Percentiles rank a stretch among this genome's conserved stretches.
These are phyloP conservation scores for Nemurella pictetii DNA, from an alignment of 2,888 invertebrate genomes.

Conservation along the genomic window DNA sequence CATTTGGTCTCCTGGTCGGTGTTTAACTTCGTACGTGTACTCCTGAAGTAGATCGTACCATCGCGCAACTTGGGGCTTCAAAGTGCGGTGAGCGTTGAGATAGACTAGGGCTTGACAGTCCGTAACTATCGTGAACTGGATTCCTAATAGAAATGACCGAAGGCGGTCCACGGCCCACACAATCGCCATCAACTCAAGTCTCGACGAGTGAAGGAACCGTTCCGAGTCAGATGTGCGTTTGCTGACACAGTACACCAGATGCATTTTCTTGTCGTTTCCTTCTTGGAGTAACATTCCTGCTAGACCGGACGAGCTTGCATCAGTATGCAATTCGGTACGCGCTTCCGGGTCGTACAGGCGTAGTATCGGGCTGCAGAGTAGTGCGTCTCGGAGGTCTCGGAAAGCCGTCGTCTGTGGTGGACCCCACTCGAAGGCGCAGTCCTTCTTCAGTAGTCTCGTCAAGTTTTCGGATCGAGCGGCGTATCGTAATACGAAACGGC, in stretches of 20 bases:
- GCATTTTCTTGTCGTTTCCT: slow-evolving; percentile 32
- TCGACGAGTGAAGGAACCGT: slow-evolving; percentile 19
- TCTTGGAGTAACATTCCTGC: slow-evolving; percentile 41
- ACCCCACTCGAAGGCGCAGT: background rate
- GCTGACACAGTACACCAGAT: no score
- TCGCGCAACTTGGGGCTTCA: background rate
- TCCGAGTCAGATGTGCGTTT: slow-evolving; percentile 13
- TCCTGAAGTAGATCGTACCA: background rate
- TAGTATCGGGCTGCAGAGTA: background rate
- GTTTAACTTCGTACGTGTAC: background rate
- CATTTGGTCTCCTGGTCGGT: slow-evolving; percentile 24
- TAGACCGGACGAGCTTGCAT: slow-evolving; percentile 41
- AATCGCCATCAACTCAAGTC: slow-evolving; percentile 28
- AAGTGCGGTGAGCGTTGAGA: background rate
- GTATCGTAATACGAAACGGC: background rate
- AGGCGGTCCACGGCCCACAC: background rate
- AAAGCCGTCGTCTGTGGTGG: background rate
- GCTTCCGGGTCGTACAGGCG: slow-evolving; percentile 25
- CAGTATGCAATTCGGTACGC: slow-evolving; percentile 41
- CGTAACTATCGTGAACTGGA: background rate
- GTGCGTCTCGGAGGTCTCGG: background rate
- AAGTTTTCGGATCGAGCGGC: background rate
- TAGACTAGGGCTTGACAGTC: no score
- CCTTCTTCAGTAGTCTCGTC: background rate
- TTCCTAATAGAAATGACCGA: background rate